These are phyloP conservation scores for Clostera curtula DNA, from an alignment of 2,888 invertebrate species.

Conservation along the genomic window DNA sequence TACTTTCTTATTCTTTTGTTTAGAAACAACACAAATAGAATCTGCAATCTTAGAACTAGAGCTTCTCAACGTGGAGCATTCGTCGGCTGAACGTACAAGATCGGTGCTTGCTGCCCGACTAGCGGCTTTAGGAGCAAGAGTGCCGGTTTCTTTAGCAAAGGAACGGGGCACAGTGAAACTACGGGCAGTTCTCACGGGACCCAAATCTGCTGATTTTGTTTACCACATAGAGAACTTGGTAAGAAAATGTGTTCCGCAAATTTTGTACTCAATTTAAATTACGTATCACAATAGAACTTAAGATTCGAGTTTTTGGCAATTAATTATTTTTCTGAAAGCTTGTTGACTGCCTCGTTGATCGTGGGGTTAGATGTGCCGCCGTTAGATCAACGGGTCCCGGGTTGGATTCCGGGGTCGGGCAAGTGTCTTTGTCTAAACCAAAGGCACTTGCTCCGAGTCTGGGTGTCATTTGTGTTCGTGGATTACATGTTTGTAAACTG, in stretches of 20 bases:
- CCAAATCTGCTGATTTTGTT: constrained; percentile 84
- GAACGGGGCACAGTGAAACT: constrained; percentile 69
- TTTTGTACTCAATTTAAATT: neutral
- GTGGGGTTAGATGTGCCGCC: too few species aligned
- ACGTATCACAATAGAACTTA: too few species aligned
- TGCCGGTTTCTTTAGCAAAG: constrained; percentile 41
- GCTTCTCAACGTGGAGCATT: constrained; percentile 77
- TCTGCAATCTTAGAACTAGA: constrained; percentile 85
- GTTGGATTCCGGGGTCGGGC: too few species aligned
- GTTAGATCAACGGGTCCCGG: too few species aligned
- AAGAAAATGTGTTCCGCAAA: constrained; percentile 22
- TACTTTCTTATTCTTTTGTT: too few species aligned
- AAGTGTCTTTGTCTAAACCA: too few species aligned
- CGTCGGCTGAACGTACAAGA: constrained; percentile 66
- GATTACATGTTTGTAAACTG: too few species aligned
- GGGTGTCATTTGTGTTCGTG: too few species aligned
- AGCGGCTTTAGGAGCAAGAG: constrained; percentile 43
- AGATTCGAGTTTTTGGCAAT: too few species aligned
- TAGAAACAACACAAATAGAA: constrained; percentile 82
- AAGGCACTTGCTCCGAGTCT: too few species aligned
- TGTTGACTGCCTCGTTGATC: too few species aligned
- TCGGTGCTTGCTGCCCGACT: constrained; percentile 44
- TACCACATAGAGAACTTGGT: constrained; percentile 87
- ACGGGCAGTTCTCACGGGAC: constrained; percentile 80
- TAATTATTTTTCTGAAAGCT: too few species aligned